Base-by-base conservation (phyloP, 2,888 invertebrate species). In the Epistrophella euchroma region DNA sequence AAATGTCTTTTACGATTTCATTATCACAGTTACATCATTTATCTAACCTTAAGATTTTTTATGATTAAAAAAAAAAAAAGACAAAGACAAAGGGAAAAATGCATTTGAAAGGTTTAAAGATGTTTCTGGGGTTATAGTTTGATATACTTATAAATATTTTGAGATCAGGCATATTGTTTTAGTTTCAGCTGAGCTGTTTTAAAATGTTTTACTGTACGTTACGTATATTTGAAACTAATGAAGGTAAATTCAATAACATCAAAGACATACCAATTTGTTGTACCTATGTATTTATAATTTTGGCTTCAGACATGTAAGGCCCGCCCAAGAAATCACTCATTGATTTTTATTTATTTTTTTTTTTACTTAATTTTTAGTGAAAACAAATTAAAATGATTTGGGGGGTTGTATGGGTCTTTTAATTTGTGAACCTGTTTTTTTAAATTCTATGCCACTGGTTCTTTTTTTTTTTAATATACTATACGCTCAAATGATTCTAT, bases 21-120 rank as follows among this genome's bases (percentile, higher is more conserved):
- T 71, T 74, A 79, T 79, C 71, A 35, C 4, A 32, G 60, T 72
- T 73, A 73, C 80, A 85, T 81, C 80, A 85, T 70, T 64, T 72
- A 68, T 66, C 37, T 80, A 80, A 68, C 66, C 80, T 58, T 22
- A 62, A 76, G 3, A 4, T 52, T 25, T 25, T 52, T 52, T 52
- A 60, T 62, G 62, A 75, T 60, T 66, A n/a, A 15, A 19, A 15
- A 55, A 64, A n/a, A 15, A 19, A 15, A 55, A 64, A 71, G 76
- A 15, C 15, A 37, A 13, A 15, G 2, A n/a, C n/a, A n/a, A n/a
- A 2, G 7, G 1, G 71, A 47, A 80, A 58, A 32, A 52, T 66
- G 55, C 22, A 22, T 55, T 81, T 56, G 17, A 37, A 50, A 28
- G 15, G 13, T 77, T 32, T 22, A 40, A 43, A 50, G 32, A 78